Conservation (phyloP, 2,888 invertebrate species). For the Nomada hirtipes region DNA sequence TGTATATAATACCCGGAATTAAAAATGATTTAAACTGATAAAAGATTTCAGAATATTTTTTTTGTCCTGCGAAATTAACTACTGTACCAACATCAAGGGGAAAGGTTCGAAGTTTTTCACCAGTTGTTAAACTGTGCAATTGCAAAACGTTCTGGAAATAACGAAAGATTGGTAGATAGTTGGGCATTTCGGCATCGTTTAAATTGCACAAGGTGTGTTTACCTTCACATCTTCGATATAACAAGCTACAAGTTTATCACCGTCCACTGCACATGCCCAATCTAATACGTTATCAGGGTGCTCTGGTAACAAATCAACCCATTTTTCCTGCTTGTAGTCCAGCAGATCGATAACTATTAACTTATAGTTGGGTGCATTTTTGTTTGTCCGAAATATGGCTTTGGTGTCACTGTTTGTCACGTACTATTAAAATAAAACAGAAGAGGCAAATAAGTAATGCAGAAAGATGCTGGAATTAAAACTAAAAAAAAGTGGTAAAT, state of each 20-base stretch:
- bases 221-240: slow-evolving; percentile 98
- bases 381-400: slow-evolving; percentile 96
- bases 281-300: slow-evolving; percentile 95
- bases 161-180: neutral
- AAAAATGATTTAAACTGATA: slow-evolving; percentile 97
- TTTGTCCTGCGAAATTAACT: slow-evolving; percentile 93
- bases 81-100: slow-evolving; percentile 95
- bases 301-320: slow-evolving; percentile 94
- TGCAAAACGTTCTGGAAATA: slow-evolving; percentile 91
- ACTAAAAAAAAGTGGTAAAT: slow-evolving; percentile 18
- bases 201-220: slow-evolving; percentile 57
- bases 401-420: slow-evolving; percentile 94
- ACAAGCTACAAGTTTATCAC: slow-evolving; percentile 93
- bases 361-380: slow-evolving; percentile 96
- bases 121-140: slow-evolving; percentile 90
- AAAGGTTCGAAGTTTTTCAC: slow-evolving; percentile 90
- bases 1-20: slow-evolving; percentile 94
- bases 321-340: slow-evolving; percentile 90
- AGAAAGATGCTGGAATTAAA: slow-evolving; percentile 10
- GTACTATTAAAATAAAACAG: slow-evolving; percentile 87
- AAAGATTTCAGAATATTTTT: slow-evolving; percentile 94
- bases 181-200: neutral
- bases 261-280: slow-evolving; percentile 93
- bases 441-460: slow-evolving; percentile 8
- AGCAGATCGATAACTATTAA: slow-evolving; percentile 93